These are phyloP conservation scores for Pseudomugil tenellus DNA, from an alignment of 2,797 vertebrate species.

Conservation along the genomic window DNA sequence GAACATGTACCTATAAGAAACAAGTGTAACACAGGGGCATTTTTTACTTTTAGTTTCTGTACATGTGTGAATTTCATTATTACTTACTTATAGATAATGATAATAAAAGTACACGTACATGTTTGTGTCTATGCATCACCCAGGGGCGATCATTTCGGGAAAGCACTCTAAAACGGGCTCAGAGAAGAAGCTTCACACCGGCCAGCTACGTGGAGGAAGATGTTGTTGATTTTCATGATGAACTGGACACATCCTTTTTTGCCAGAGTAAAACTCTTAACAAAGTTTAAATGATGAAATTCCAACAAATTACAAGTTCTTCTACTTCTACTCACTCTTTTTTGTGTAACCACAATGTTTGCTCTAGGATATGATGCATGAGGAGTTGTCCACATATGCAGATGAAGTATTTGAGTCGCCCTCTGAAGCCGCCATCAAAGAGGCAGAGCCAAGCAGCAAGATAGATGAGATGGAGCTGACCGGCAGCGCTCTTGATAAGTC, in stretches of 20 bases:
- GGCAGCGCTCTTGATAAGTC: slow-evolving; percentile 93
- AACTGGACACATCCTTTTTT: slow-evolving; percentile 97
- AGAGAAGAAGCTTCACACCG: slow-evolving; percentile 93
- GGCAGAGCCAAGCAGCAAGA: slow-evolving; percentile 77
- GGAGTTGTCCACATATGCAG: slow-evolving; percentile 93
- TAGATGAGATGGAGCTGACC: slow-evolving; percentile 88
- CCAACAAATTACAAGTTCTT: neutral
- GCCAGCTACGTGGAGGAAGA: slow-evolving; percentile 98
- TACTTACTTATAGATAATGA: neutral
- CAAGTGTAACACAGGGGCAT: neutral
- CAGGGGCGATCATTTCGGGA: slow-evolving; percentile 93
- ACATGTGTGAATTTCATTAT: neutral
- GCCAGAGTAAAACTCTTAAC: slow-evolving; percentile 83
- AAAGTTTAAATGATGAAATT: neutral
- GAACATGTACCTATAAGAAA: neutral
- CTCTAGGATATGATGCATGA: slow-evolving; percentile 93
- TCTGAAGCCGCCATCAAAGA: slow-evolving; percentile 92
- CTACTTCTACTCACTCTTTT: neutral
- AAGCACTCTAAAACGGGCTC: slow-evolving; percentile 81
- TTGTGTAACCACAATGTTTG: neutral
- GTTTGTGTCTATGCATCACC: slow-evolving; percentile 14
- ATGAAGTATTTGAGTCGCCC: slow-evolving; percentile 95
- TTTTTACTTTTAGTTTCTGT: neutral
- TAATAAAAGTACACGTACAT: neutral
- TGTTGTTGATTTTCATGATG: slow-evolving; percentile 92